A percentile compares a stretch with the other conserved stretches of the same genome.
Evolutionary conservation across 1,140 invertebrate genomes (phyloP).

Genomic region (Harpegnathos saltator): DNA sequence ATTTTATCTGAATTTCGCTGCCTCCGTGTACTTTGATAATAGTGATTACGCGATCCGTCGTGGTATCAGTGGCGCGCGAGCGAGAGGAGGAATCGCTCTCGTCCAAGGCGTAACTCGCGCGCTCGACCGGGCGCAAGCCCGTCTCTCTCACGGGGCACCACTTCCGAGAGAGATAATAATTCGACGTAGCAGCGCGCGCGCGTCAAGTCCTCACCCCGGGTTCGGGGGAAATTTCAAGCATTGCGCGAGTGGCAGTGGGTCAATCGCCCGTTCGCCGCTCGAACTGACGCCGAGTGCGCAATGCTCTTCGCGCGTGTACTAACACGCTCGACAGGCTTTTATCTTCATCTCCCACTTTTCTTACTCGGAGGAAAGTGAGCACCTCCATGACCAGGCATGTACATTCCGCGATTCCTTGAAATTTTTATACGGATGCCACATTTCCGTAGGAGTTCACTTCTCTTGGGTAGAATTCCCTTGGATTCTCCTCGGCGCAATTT

Average conservation of each 20-base stretch:
- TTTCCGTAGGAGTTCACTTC: too few relatives aligned
- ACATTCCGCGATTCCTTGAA: too few relatives aligned
- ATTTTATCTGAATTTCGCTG: constrained; percentile 64
- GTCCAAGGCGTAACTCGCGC: not conserved
- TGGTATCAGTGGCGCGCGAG: constrained; percentile 23
- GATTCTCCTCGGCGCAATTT: too few relatives aligned
- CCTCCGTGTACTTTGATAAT: constrained; percentile 50
- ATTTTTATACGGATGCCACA: too few relatives aligned
- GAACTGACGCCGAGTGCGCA: not conserved
- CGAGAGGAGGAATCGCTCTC: constrained; percentile 1
- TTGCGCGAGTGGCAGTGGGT: constrained; percentile 26
- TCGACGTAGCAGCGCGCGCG: constrained; percentile 39
- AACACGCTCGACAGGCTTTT: too few relatives aligned
- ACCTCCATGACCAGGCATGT: too few relatives aligned
- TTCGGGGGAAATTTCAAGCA: constrained; percentile 41
- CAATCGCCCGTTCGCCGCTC: constrained; percentile 35
- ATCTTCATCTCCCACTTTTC: too few relatives aligned
- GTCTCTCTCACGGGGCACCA: constrained; percentile 3
- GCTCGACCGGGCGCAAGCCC: constrained; percentile 19
- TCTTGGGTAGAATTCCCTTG: too few relatives aligned
- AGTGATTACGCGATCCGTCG: constrained; percentile 40
- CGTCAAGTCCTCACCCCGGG: constrained; percentile 25
- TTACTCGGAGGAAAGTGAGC: too few relatives aligned
- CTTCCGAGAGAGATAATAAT: constrained; percentile 64
- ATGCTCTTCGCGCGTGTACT: not conserved